Conservation (phyloP, 23 tunicate genomes). For the Trididemnum miniatum region DNA sequence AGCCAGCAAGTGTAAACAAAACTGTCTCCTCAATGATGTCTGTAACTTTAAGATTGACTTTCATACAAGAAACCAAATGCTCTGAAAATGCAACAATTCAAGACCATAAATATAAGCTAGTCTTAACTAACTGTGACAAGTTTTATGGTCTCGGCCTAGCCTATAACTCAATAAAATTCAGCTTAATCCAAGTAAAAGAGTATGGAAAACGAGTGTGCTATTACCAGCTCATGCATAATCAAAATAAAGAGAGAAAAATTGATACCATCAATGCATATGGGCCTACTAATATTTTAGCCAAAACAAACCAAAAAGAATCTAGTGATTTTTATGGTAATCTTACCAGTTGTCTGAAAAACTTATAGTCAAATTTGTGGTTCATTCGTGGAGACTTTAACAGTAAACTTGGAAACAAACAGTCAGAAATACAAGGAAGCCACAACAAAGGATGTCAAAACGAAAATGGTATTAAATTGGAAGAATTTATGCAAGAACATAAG, state of each 20-base stretch:
- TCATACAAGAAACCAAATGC: background rate
- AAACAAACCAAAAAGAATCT: background rate
- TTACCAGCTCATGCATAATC: background rate
- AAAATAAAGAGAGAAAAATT: background rate
- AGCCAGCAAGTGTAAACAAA: background rate
- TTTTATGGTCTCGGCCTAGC: background rate
- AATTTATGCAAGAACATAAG: background rate
- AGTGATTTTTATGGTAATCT: too few species aligned
- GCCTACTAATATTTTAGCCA: background rate
- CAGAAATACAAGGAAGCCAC: constrained; percentile 2
- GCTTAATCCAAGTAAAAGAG: background rate
- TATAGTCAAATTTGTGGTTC: background rate
- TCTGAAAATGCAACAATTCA: background rate
- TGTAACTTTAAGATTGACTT: background rate
- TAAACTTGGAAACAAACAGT: background rate
- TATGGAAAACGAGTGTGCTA: background rate
- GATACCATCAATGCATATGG: background rate
- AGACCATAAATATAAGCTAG: background rate
- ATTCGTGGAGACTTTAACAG: background rate
- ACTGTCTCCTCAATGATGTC: background rate
- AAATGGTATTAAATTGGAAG: background rate
- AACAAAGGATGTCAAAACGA: background rate
- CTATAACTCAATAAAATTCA: background rate
- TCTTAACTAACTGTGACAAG: background rate
- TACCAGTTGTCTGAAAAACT: too few species aligned